These are phyloP conservation scores for Andrena trimmerana DNA, from an alignment of 2,888 invertebrate species.

Conservation along the genomic window DNA sequence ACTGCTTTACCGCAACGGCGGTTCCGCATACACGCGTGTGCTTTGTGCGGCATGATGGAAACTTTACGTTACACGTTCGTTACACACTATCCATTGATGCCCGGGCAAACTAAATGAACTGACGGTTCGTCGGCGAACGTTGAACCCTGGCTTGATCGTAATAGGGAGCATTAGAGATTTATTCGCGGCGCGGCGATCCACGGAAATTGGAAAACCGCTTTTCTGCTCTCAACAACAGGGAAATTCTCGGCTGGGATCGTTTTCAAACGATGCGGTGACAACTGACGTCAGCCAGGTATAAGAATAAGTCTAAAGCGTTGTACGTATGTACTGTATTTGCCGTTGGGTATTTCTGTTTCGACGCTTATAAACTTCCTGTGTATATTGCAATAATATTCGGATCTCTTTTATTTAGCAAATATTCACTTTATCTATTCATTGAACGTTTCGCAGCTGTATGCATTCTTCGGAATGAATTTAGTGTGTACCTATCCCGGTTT, in stretches of 20 bases:
- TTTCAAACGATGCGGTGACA: background rate
- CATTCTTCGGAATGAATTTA: too few species aligned
- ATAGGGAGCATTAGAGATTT: slow-evolving; percentile 56
- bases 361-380: too few species aligned
- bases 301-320: too few species aligned
- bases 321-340: too few species aligned
- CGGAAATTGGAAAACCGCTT: slow-evolving; percentile 6
- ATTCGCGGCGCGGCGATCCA: slow-evolving; percentile 35
- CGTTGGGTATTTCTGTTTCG: too few species aligned
- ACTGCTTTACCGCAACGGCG: slow-evolving; percentile 66
- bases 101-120: slow-evolving; percentile 62
- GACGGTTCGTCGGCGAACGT: slow-evolving; percentile 53
- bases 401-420: too few species aligned
- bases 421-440: too few species aligned
- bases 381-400: too few species aligned
- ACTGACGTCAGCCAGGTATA: background rate
- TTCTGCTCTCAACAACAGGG: background rate
- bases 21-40: slow-evolving; percentile 63
- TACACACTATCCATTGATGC: slow-evolving; percentile 64
- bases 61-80: slow-evolving; percentile 68
- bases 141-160: slow-evolving; percentile 40
- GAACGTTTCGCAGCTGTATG: too few species aligned
- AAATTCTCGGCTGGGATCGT: background rate
- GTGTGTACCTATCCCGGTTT: too few species aligned
- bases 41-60: slow-evolving; percentile 68